These are phyloP conservation scores for Eufriesea mexicana DNA, from an alignment of 1,140 invertebrate genomes.

Conservation along the genomic window DNA sequence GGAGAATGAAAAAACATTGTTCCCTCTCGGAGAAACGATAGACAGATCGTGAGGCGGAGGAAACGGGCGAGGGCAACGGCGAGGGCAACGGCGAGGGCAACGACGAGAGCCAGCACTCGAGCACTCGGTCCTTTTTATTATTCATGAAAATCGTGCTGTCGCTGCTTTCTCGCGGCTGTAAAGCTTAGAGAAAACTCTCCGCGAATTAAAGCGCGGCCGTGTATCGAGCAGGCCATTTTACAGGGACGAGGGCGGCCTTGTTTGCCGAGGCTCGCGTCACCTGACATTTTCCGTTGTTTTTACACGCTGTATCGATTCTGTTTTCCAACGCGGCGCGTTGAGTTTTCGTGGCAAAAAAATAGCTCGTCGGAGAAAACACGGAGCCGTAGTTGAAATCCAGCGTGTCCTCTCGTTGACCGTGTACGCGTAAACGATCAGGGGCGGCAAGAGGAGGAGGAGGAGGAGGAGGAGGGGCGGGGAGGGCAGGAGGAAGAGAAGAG, in stretches of 20 bases:
- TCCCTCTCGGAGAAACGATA: conserved; percentile 75
- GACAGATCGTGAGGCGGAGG: conserved; percentile 54
- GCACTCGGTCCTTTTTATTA: conserved; percentile 81
- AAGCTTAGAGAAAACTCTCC: conserved; percentile 41
- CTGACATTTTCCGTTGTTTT: conserved; percentile 39
- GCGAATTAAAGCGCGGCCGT: conserved; percentile 42
- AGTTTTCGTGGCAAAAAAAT: conserved; percentile 5
- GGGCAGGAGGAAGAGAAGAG: too few species aligned
- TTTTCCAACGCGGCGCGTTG: conserved; percentile 5
- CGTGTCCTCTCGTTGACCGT: conserved; percentile 10
- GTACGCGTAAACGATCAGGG: not conserved
- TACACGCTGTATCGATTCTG: conserved; percentile 26
- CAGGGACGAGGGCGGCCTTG: conserved; percentile 10
- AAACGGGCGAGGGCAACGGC: not conserved
- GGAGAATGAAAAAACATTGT: conserved; percentile 79
- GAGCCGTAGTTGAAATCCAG: not conserved
- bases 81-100: conserved; percentile 3
- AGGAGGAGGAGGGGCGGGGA: too few species aligned
- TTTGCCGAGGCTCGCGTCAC: conserved; percentile 23
- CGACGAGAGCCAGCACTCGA: conserved; percentile 65
- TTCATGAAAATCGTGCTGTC: conserved; percentile 79
- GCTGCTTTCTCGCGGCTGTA: conserved; percentile 62
- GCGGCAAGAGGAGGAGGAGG: too few species aligned
- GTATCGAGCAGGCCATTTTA: conserved; percentile 28
- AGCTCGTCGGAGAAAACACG: not conserved